phyloP scores from a whole-genome alignment of 2,113 vertebrate species.

The Elephas maximus region DNA sequence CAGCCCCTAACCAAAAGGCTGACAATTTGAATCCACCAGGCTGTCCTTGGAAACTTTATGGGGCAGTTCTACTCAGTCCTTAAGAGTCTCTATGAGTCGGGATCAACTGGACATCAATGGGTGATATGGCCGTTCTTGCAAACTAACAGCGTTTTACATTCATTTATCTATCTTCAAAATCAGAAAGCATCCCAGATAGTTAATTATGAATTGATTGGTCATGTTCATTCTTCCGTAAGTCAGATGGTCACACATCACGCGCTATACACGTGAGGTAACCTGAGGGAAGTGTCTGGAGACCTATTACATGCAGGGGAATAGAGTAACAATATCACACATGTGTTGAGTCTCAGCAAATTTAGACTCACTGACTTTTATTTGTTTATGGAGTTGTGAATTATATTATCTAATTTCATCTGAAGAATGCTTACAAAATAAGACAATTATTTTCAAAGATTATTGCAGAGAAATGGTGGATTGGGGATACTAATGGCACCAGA shows the following conservation, averaged over 20 bases:
- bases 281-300: background rate
- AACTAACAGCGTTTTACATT: background rate
- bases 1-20: too few species aligned
- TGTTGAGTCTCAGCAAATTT: background rate
- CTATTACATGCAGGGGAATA: fast-evolving
- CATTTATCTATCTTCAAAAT: background rate
- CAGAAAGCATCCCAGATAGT: background rate
- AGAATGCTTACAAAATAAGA: background rate
- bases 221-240: background rate
- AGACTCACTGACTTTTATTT: background rate
- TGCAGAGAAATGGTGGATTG: background rate
- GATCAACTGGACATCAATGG: too few species aligned
- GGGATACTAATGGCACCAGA: too few species aligned
- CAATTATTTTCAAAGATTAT: background rate
- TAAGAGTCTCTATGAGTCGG: too few species aligned
- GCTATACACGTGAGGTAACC: fast-evolving
- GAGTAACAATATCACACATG: background rate
- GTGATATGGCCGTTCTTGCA: background rate
- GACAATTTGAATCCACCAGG: too few species aligned
- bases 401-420: background rate
- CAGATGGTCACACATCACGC: fast-evolving
- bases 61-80: too few species aligned
- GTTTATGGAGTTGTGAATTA: background rate
- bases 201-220: too few species aligned
- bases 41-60: too few species aligned